Percentiles rank a stretch among this genome's conserved stretches.
Evolutionary conservation across 92 coral and sea anemone species (phyloP).

Genomic region (Porites cylindrica): DNA sequence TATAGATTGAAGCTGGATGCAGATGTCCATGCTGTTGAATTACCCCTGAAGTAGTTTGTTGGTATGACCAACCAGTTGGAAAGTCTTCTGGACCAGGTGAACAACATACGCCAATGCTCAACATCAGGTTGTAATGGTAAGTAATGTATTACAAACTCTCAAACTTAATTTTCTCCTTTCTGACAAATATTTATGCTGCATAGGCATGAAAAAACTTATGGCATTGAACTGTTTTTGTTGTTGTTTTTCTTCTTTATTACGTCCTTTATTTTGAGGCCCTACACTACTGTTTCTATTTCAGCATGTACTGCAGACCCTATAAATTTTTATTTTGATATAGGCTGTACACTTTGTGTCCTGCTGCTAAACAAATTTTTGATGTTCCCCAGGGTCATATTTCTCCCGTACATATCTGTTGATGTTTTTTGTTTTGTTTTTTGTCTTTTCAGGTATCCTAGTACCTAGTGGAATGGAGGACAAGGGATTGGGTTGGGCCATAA

Average conservation of each 20-base stretch:
- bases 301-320: not conserved
- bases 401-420: no score
- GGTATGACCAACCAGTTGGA: not conserved
- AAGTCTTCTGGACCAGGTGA: not conserved
- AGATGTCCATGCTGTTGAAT: not conserved
- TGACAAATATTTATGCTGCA: not conserved
- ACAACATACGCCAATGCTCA: not conserved
- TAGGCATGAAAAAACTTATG: not conserved
- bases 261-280: not conserved
- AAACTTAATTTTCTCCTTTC: not conserved
- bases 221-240: not conserved
- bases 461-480: not conserved
- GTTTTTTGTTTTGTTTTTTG: not conserved
- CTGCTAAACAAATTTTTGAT: not conserved
- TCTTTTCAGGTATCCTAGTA: not conserved
- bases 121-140: not conserved
- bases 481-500: conserved; percentile 47
- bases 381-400: not conserved
- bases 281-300: not conserved
- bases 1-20: not conserved
- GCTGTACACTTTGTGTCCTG: not conserved
- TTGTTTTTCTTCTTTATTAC: not conserved
- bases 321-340: not conserved
- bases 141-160: not conserved
- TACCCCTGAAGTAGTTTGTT: not conserved